Conservation (phyloP, 1,140 invertebrate genomes). For the Saccostrea echinata region DNA sequence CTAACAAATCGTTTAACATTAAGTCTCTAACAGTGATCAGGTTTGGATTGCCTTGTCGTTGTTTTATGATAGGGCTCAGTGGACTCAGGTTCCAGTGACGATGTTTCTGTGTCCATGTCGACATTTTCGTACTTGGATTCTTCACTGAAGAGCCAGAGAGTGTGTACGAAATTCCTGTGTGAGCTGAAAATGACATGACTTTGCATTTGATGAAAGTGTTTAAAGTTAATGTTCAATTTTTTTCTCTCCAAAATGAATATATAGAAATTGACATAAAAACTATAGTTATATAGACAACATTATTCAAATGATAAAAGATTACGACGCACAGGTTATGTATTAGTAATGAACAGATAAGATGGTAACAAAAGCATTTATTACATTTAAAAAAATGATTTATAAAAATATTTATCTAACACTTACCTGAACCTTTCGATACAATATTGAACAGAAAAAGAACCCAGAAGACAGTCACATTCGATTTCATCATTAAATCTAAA, state of each 20-base stretch:
- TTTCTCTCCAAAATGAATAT: no score
- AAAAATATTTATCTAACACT: background rate
- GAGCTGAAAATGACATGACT: background rate
- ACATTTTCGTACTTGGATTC: background rate
- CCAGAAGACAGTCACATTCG: background rate
- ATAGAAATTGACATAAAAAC: background rate
- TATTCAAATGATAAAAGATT: no score
- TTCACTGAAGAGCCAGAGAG: background rate
- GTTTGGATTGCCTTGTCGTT: background rate
- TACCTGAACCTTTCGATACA: background rate
- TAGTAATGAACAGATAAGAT: no score
- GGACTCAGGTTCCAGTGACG: background rate
- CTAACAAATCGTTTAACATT: background rate
- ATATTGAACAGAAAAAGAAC: background rate
- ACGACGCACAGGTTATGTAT: no score
- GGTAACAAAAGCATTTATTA: background rate
- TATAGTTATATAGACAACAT: no score
- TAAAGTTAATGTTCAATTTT: background rate
- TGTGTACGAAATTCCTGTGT: background rate
- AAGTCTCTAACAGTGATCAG: background rate
- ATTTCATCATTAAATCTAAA: background rate
- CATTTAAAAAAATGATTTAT: background rate
- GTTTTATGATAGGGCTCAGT: background rate
- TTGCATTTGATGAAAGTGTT: background rate
- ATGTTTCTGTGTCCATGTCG: background rate